phyloP scores from a whole-genome alignment of 1,140 invertebrate genomes.

The Calliphora vicina region DNA sequence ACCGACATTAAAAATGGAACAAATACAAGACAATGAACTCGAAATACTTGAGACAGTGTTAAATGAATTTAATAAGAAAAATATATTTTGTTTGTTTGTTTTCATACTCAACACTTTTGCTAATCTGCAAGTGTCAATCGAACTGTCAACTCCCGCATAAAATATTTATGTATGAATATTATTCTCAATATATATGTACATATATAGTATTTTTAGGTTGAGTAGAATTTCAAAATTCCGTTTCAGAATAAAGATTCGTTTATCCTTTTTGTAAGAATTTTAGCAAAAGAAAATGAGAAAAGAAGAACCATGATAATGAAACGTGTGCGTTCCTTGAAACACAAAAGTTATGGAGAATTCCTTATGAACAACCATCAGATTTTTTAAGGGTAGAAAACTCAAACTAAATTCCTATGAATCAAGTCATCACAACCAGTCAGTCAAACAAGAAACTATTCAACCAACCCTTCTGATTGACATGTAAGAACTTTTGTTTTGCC shows the following conservation, averaged over 20 bases:
- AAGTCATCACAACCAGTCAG: neutral
- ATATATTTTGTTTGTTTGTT: constrained; percentile 14
- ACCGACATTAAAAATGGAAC: neutral
- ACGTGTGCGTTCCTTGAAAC: constrained; percentile 32
- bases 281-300: neutral
- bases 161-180: neutral
- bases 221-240: neutral
- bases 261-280: constrained; percentile 4
- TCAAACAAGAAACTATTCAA: neutral
- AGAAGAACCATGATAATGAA: neutral
- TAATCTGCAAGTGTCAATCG: constrained; percentile 43
- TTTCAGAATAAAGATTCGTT: neutral
- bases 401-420: neutral
- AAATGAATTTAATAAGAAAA: constrained; percentile 39
- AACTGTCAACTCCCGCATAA: constrained; percentile 26
- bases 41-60: constrained; percentile 7
- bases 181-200: neutral
- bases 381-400: neutral
- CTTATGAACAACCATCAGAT: neutral
- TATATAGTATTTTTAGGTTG: neutral
- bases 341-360: no score
- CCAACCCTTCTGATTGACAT: neutral
- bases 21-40: neutral
- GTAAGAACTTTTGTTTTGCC: neutral
- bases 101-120: constrained; percentile 38